These are phyloP conservation scores for Harpagoxenus sublaevis DNA, from an alignment of 2,888 invertebrate genomes.

Conservation along the genomic window DNA sequence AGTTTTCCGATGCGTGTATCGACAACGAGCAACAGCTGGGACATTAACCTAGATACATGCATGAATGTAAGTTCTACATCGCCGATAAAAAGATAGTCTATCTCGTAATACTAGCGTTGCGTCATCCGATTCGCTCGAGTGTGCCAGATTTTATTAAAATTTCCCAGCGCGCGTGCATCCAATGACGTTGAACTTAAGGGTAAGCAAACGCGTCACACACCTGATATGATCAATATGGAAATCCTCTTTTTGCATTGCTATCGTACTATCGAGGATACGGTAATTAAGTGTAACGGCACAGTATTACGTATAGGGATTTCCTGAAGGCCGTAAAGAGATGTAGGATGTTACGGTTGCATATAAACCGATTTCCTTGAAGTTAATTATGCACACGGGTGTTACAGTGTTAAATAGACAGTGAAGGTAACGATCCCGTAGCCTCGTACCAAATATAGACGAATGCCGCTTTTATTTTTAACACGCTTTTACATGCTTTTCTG, in stretches of 20 bases:
- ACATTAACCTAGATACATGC: conserved; percentile 36
- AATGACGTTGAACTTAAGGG: not conserved
- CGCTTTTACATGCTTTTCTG: not conserved
- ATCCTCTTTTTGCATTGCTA: conserved; percentile 5
- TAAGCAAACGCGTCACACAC: not conserved
- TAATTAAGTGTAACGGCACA: not conserved
- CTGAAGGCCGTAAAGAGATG: conserved; percentile 12
- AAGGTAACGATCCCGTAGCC: conserved; percentile 15
- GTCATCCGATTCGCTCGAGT: conserved; percentile 17
- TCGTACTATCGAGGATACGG: not conserved
- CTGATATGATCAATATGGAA: not conserved
- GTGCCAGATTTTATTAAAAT: conserved; percentile 20
- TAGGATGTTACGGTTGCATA: not conserved
- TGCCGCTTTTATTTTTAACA: conserved; percentile 33
- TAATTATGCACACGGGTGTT: not conserved
- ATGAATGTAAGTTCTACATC: conserved; percentile 4
- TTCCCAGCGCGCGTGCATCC: not conserved
- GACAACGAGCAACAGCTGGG: conserved; percentile 30
- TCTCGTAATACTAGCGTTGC: not conserved
- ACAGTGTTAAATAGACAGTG: conserved; percentile 20
- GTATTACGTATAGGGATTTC: not conserved
- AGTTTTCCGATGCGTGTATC: conserved; percentile 1
- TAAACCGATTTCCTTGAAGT: conserved; percentile 44
- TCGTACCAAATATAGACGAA: conserved; percentile 34
- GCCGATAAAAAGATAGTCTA: conserved; percentile 9